These are phyloP conservation scores for Nyctalus aviator DNA, from an alignment of 2,797 vertebrate species.

Conservation along the genomic window DNA sequence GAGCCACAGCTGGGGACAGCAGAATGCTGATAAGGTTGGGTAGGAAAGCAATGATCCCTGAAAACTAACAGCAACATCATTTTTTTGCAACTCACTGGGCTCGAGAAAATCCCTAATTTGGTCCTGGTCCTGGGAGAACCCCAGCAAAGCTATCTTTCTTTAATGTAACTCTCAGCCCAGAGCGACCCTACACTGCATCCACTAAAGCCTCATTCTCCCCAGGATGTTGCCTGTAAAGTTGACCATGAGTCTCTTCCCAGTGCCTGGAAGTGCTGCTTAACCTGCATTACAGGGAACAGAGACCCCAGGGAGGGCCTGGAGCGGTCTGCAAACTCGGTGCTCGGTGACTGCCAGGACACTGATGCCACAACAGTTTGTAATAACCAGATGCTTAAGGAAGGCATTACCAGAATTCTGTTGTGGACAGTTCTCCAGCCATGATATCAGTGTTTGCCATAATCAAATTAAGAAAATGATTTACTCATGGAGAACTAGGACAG, in stretches of 20 bases:
- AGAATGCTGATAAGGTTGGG: neutral
- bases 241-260: neutral
- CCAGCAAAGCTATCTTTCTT: conserved; percentile 39
- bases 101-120: neutral
- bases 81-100: neutral
- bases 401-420: conserved; percentile 38
- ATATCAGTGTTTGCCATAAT: neutral
- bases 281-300: conserved; percentile 54
- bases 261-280: conserved; percentile 51
- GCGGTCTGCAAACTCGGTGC: conserved; percentile 65
- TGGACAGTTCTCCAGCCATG: neutral
- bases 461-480: neutral
- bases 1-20: neutral
- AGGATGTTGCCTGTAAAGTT: conserved; percentile 30
- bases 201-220: conserved; percentile 63
- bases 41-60: neutral
- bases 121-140: neutral
- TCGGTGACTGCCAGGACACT: conserved; percentile 69
- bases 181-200: conserved; percentile 49
- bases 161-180: conserved; percentile 56
- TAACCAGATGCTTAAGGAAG: conserved; percentile 70
- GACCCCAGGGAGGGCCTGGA: conserved; percentile 63
- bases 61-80: neutral
- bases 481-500: neutral
- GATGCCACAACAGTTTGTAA: conserved; percentile 80